Evolutionary conservation across 2,113 vertebrate species (phyloP), one percentile per base, ranked within the genome.

Genomic region (Baryphthengus martii): DNA sequence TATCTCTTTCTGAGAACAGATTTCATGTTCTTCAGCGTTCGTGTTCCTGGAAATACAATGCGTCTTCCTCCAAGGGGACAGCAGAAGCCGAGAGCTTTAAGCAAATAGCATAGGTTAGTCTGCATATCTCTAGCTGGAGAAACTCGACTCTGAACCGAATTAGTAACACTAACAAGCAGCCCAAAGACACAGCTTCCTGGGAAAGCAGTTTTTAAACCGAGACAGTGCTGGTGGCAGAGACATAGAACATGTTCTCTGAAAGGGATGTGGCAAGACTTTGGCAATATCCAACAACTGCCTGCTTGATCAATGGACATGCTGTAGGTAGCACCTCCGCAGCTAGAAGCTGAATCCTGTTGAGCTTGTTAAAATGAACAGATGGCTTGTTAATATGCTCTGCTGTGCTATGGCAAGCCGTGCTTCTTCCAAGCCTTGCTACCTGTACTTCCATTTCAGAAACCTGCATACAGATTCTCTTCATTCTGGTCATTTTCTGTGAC

Each of bases 351-450:
- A 90, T 96, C 95, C 94, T 89, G 93, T 93, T 89, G 92, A 83
- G 88, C 92, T 88, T 96, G 92, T 85, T 93, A 74, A n/a, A 89
- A 89, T 72, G 93, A 96, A 50, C 94, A 97, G 89, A 94, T 93
- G 94, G 89, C 91, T 77, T 73, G 87, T 89, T 95, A 96, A 89
- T 82, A 89, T 89, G 84, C 61, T 94, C 35, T 89, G 58, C 89
- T 88, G 66, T 70, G 59, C 93, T 76, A 6, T 8, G 4, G 73
- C 74, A 85, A 76, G 67, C 63, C 1, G 0, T 71, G 45, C 67
- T 94, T 67, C 89, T 88, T 83, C 16, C 24, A 20, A 82, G 63
- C 71, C 35, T 82, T 61, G 58, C 89, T 62, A 59, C 62, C 50
- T 83, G 29, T 37, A 21, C 44, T 92, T 93, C 42, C 42, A 20